Base-by-base conservation (phyloP, 2,797 vertebrate species). In the Lagodon rhomboides region DNA sequence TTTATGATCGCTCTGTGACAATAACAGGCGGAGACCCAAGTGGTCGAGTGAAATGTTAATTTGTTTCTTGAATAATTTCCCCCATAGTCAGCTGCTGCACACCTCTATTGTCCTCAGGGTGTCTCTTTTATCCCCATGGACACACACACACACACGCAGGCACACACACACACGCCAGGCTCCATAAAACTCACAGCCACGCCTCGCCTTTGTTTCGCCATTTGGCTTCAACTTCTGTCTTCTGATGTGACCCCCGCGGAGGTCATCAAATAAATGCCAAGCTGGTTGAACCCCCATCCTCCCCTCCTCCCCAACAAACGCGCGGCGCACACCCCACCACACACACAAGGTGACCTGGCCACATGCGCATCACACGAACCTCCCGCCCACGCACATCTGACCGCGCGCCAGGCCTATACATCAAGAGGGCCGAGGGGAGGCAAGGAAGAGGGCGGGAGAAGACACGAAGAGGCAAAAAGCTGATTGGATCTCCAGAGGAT, bases 201-300 rank as follows among this genome's bases (percentile, higher is more conserved):
- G 64, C 80, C 87, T 85, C 64, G 86, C 65, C 91, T 95, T 96
- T 95, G 93, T 95, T 88, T 92, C 34, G 17, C 94, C 95, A 91
- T 94, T 96, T 95, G 93, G 91, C 90, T 78, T 71, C 53, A 77
- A 91, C 91, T 89, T 90, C 84, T 85, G 86, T 88, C 81, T 73
- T 78, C 79, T 90, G 78, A 87, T 68, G 69, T 87, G 90, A 87
- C 82, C 87, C 80, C 87, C 15, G 4, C 58, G 61, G 91, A 86
- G 91, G 87, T 91, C 88, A 82, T 68, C 73, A 75, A 67, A 85
- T 86, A 77, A 88, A 92, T 79, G 69, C 84, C 83, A 79, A 80
- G 73, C 84, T 67, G 70, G n/a, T 12, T 9, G 15, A 73, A 51
- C 43, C 50, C 63, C 46, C 55, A 41, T 13, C 44, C 69, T 47